Evolutionary conservation across 2,888 invertebrate genomes (phyloP).

Genomic region (Eledone cirrhosa): DNA sequence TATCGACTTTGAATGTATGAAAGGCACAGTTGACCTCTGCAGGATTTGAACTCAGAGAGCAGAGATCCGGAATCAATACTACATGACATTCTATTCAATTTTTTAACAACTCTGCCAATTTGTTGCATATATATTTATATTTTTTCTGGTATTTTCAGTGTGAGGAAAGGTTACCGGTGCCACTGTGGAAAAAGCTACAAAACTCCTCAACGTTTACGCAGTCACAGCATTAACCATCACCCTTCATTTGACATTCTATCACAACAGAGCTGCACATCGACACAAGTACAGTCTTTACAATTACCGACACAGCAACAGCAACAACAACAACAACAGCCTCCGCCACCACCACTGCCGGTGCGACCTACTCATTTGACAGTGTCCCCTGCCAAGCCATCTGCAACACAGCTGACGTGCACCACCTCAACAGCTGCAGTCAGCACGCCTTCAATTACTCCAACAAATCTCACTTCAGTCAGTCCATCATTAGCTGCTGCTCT

Average conservation of each 20-base stretch:
- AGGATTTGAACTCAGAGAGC: too few species aligned
- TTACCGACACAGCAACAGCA: neutral
- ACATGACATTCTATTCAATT: too few species aligned
- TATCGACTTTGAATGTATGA: too few species aligned
- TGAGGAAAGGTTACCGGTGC: constrained; percentile 82
- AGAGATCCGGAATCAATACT: too few species aligned
- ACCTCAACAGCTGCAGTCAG: neutral
- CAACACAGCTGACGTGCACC: constrained; percentile 5
- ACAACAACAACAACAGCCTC: neutral
- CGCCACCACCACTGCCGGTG: neutral
- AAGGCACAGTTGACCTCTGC: too few species aligned
- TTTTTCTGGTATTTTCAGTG: constrained; percentile 70
- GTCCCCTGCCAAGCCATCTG: constrained; percentile 10
- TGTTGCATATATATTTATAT: too few species aligned
- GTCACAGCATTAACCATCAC: constrained; percentile 72
- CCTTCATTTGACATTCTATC: constrained; percentile 39
- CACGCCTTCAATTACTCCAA: constrained; percentile 23
- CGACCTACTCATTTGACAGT: constrained; percentile 19
- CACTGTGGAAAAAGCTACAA: constrained; percentile 88
- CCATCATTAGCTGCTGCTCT: constrained; percentile 21
- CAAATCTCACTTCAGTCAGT: neutral
- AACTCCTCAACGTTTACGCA: constrained; percentile 81
- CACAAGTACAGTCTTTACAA: neutral
- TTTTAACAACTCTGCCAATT: too few species aligned
- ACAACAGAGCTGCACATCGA: neutral